A percentile compares a stretch with the other conserved stretches of the same genome.
phyloP scores from a whole-genome alignment of 2,113 vertebrate species.

The Lycaon pictus region DNA sequence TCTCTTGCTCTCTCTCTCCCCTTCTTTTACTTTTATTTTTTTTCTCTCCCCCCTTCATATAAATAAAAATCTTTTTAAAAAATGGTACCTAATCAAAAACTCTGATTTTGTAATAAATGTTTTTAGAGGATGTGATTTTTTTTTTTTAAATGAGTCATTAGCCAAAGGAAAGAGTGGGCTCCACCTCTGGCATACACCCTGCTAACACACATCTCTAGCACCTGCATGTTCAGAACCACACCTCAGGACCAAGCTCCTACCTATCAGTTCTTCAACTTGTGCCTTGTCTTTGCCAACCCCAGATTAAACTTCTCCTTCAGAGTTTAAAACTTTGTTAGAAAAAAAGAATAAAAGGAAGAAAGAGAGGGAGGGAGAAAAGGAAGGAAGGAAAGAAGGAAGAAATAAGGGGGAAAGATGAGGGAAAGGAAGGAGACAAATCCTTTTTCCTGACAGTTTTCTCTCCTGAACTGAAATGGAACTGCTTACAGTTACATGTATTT shows the following conservation, averaged over 20 bases:
- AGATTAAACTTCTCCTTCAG: not conserved
- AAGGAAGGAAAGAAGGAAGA: not conserved
- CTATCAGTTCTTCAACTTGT: not conserved
- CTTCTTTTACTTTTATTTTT: too few species aligned
- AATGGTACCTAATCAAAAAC: not conserved
- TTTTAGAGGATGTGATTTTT: not conserved
- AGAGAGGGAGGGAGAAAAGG: not conserved
- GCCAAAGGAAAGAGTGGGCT: not conserved
- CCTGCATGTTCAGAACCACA: not conserved
- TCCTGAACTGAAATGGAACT: slow-evolving; percentile 2
- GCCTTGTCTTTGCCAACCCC: not conserved
- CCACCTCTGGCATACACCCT: accelerated
- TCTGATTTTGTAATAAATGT: not conserved
- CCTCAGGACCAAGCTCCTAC: not conserved
- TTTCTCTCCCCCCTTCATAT: too few species aligned
- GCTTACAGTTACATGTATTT: not conserved
- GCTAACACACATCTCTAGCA: not conserved
- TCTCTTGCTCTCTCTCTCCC: too few species aligned
- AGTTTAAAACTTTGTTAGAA: not conserved
- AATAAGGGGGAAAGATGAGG: not conserved
- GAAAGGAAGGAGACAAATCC: not conserved
- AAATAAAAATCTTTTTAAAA: not conserved
- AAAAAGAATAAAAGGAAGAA: not conserved
- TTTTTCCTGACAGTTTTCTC: not conserved
- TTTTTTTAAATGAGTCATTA: not conserved